These are phyloP conservation scores for Apotomis capreana DNA, from an alignment of 2,888 invertebrate species.

Conservation along the genomic window DNA sequence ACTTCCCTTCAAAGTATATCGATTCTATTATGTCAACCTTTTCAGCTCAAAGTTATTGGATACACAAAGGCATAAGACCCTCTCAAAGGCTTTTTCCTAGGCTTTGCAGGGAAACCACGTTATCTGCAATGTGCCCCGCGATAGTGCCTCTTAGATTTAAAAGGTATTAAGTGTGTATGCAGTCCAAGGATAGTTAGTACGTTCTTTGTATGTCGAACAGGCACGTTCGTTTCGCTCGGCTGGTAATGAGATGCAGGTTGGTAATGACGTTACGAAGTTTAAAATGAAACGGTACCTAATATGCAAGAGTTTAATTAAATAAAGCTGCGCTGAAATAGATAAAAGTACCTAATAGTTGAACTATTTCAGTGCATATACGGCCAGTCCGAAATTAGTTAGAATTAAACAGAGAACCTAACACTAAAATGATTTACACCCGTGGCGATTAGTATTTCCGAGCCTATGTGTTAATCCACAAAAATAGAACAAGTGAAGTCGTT, in stretches of 20 bases:
- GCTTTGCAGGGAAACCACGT: conserved; percentile 65
- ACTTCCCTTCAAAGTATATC: conserved; percentile 3
- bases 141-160: background rate
- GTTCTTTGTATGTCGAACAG: background rate
- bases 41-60: conserved; percentile 14
- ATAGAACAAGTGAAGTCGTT: too few species aligned
- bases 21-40: conserved; percentile 9
- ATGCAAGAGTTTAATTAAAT: background rate
- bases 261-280: background rate
- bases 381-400: too few species aligned
- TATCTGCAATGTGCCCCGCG: conserved; percentile 47
- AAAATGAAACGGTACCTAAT: background rate
- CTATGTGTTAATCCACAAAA: too few species aligned
- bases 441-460: too few species aligned
- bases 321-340: background rate
- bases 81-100: conserved; percentile 64
- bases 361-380: too few species aligned
- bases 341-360: too few species aligned
- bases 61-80: conserved; percentile 37
- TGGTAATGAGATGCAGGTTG: conserved; percentile 3
- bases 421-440: too few species aligned
- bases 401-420: too few species aligned
- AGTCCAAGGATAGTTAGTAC: background rate
- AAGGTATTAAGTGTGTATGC: background rate
- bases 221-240: background rate